Evolutionary conservation across 2,113 vertebrate species (phyloP).

Genomic region (Engystomops pustulosus): DNA sequence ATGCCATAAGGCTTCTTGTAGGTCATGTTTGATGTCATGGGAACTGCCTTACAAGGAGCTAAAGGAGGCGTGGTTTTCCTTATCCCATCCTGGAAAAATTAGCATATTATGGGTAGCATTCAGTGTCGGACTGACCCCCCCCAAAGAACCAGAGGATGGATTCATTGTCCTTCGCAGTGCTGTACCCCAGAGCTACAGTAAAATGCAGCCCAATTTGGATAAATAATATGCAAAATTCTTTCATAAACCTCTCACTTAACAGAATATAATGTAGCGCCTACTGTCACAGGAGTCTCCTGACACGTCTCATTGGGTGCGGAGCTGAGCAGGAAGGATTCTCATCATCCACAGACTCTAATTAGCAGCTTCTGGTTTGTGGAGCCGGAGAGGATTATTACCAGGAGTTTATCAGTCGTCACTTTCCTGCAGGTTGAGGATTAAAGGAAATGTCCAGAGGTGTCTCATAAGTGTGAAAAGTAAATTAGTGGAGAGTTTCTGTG

Average conservation of each 20-base stretch:
- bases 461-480: not conserved
- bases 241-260: not conserved
- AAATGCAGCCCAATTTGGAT: too few species aligned
- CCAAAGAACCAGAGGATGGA: too few species aligned
- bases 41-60: too few species aligned
- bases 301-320: not conserved
- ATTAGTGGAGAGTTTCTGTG: not conserved
- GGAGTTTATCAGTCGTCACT: not conserved
- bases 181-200: too few species aligned
- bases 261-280: not conserved
- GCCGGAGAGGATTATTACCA: slow-evolving; percentile 8
- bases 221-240: too few species aligned
- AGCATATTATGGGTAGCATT: too few species aligned
- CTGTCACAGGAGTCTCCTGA: not conserved
- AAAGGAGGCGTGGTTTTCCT: too few species aligned
- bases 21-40: too few species aligned
- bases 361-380: not conserved
- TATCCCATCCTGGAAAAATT: too few species aligned
- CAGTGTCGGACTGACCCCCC: too few species aligned
- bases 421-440: not conserved
- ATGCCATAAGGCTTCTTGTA: too few species aligned
- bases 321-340: not conserved
- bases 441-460: not conserved
- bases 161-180: too few species aligned
- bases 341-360: slow-evolving; percentile 40